Evolutionary conservation across 2,888 invertebrate species (phyloP).

Genomic region (Arrhopalites spinosus): DNA sequence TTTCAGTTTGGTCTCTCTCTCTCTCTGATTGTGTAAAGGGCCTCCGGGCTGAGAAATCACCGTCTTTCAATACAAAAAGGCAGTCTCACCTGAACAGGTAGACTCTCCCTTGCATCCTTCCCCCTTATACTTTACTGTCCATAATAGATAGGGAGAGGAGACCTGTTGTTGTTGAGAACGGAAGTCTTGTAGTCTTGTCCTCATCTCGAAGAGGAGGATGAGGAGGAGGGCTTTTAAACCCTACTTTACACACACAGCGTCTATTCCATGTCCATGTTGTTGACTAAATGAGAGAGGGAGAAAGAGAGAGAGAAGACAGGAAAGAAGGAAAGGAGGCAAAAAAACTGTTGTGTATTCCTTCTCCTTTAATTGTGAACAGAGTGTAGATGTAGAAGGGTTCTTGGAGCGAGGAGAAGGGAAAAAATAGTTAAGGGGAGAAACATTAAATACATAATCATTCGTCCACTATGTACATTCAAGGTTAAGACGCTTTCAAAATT

Average conservation of each 20-base stretch:
- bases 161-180: constrained; percentile 25
- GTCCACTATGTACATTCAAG: constrained; percentile 5
- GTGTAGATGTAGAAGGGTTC: neutral
- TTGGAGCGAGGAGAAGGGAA: constrained; percentile 14
- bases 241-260: constrained; percentile 10
- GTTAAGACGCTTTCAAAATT: neutral
- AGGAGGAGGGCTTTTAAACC: constrained; percentile 30
- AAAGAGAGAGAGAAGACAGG: constrained; percentile 20
- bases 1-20: constrained; percentile 28
- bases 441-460: neutral
- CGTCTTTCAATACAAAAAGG: neutral
- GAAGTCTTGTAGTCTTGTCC: constrained; percentile 38
- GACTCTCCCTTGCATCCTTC: constrained; percentile 22
- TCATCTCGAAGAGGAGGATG: neutral
- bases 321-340: neutral
- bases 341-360: neutral
- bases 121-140: neutral
- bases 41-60: constrained; percentile 27
- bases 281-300: constrained; percentile 11
- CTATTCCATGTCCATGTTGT: neutral
- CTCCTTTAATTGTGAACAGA: neutral
- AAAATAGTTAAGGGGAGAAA: neutral
- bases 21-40: constrained; percentile 4
- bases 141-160: neutral
- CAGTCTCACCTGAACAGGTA: constrained; percentile 28